Evolutionary conservation across 2,113 vertebrate genomes (phyloP).

Genomic region (Poecilia latipinna): DNA sequence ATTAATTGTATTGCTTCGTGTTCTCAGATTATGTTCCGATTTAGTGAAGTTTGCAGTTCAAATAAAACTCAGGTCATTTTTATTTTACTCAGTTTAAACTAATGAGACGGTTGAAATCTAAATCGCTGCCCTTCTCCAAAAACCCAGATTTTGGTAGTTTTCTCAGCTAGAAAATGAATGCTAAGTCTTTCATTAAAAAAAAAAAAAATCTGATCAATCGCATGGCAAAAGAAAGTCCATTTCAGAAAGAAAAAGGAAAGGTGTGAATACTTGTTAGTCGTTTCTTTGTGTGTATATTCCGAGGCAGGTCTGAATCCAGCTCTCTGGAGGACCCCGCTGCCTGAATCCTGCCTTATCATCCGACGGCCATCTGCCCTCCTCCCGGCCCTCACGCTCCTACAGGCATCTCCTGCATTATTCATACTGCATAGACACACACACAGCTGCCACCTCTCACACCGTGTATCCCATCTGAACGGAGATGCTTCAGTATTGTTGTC

Average conservation of each 20-base stretch:
- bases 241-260: slow-evolving; percentile 1
- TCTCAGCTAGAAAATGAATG: neutral
- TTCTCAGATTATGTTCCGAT: neutral
- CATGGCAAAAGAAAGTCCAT: neutral
- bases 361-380: slow-evolving; percentile 71
- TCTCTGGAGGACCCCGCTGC: slow-evolving; percentile 64
- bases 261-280: neutral
- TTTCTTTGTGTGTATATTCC: neutral
- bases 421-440: slow-evolving; percentile 42
- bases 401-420: slow-evolving; percentile 70
- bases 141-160: neutral
- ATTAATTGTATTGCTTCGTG: neutral
- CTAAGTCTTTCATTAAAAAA: slow-evolving; percentile 7
- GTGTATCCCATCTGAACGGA: slow-evolving; percentile 44
- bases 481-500: slow-evolving; percentile 54
- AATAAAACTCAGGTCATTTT: neutral
- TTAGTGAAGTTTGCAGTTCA: neutral
- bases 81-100: neutral
- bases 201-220: neutral
- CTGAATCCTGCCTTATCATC: slow-evolving; percentile 68
- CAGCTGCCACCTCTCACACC: slow-evolving; percentile 41
- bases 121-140: neutral
- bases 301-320: slow-evolving; percentile 45
- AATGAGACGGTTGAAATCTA: neutral
- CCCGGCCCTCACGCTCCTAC: slow-evolving; percentile 48